Evolutionary conservation across 2,888 invertebrate genomes (phyloP), one percentile per base, ranked within the genome.

Genomic region (Chymomyza procnemis): DNA sequence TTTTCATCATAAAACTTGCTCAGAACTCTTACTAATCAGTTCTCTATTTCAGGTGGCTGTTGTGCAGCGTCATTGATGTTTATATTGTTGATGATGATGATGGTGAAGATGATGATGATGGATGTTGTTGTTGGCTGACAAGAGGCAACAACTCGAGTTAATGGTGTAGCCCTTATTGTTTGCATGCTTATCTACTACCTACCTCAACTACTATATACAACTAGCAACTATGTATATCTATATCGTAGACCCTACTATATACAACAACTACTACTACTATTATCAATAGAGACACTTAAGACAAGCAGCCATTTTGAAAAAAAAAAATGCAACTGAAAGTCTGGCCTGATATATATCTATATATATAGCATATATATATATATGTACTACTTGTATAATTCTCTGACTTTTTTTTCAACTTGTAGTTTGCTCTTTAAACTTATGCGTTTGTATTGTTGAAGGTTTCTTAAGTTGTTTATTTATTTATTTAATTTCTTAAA

Each of bases 11-110:
- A n/a, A n/a, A n/a, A n/a, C n/a, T 69, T 71, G 67, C 59, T 66
- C 59, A 75, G 79, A 84, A 82, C 72, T 87, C 78, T 79, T 84
- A 89, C 89, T 89, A 89, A 89, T 88, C 89, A 89, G 87, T 80
- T 89, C 74, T 89, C 81, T 88, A 85, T 89, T 89, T 89, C 88
- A 89, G 89, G 90, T 89, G 81, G 86, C 87, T 74, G 86, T 79
- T 81, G 75, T 75, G 78, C 72, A 66, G 73, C 71, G 67, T 79
- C 74, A 74, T 59, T 19, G 68, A 67, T 71, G 65, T 65, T 19
- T 71, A 70, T 50, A 61, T 56, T 55, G 61, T 56, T 26, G 66
- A 47, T 30, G 68, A 69, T 57, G 69, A 21, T 22, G 50, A 50
- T 67, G 75, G 67, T 74, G 69, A 67, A 65, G 52, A 26, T 14